Conservation (phyloP, 1,140 invertebrate species). For the Hylyphantes graminicola region DNA sequence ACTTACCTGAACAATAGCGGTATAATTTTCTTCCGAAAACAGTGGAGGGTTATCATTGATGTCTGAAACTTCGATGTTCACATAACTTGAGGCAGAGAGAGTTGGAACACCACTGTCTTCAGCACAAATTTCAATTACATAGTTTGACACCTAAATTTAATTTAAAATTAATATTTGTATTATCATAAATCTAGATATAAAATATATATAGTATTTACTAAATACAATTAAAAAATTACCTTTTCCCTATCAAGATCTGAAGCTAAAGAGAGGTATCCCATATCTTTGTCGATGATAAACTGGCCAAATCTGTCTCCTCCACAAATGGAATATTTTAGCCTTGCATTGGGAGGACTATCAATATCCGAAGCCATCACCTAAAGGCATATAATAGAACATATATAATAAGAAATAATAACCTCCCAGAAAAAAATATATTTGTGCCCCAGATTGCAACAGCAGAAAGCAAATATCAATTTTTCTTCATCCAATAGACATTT, state of each 20-base stretch:
- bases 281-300: constrained; percentile 87
- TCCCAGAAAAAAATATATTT: not conserved
- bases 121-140: constrained; percentile 82
- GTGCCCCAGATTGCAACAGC: not conserved
- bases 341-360: constrained; percentile 93
- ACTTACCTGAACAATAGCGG: constrained; percentile 91
- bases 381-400: not conserved
- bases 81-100: constrained; percentile 78
- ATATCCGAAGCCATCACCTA: constrained; percentile 94
- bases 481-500: too few relatives aligned
- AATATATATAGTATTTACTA: too few relatives aligned
- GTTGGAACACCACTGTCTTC: constrained; percentile 82
- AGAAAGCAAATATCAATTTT: too few relatives aligned
- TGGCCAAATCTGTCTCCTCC: constrained; percentile 68
- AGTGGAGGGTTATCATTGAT: constrained; percentile 85
- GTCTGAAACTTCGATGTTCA: constrained; percentile 86
- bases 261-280: constrained; percentile 91
- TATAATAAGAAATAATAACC: not conserved
- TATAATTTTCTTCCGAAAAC: constrained; percentile 77
- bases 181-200: not conserved
- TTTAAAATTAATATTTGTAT: too few relatives aligned
- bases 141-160: constrained; percentile 73
- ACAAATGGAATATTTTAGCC: constrained; percentile 66
- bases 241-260: constrained; percentile 93
- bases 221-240: constrained; percentile 78